phyloP scores from a whole-genome alignment of 2,113 vertebrate species.

The Sylvia atricapilla region DNA sequence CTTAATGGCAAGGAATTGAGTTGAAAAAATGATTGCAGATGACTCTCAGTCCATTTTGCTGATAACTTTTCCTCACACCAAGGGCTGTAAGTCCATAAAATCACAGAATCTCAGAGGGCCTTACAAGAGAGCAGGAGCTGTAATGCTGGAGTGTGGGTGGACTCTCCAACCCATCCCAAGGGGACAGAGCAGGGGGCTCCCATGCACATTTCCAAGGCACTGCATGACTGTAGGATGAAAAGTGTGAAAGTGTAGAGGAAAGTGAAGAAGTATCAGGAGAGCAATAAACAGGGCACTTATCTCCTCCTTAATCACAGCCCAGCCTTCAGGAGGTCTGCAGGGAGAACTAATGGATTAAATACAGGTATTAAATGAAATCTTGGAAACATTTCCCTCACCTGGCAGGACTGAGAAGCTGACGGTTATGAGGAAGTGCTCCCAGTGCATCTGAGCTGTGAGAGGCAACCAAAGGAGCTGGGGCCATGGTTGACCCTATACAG shows the following conservation, averaged over 20 bases:
- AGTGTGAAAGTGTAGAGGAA: background rate
- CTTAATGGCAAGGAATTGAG: background rate
- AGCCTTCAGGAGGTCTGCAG: conserved; percentile 2
- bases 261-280: conserved; percentile 17
- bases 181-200: background rate
- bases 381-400: conserved; percentile 42
- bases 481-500: background rate
- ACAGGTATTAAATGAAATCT: conserved; percentile 52
- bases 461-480: background rate
- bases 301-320: conserved; percentile 30
- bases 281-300: conserved; percentile 30
- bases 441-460: background rate
- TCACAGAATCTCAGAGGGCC: background rate
- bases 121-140: background rate
- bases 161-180: background rate
- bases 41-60: background rate
- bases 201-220: background rate
- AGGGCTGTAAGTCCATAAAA: background rate
- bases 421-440: background rate
- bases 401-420: background rate
- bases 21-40: background rate
- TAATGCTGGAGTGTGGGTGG: background rate
- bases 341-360: conserved; percentile 55
- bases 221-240: background rate
- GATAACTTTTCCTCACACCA: background rate